Percentiles rank a stretch among this genome's conserved stretches.
Evolutionary conservation across 2,888 invertebrate genomes (phyloP).

Genomic region (Heptascelio sp.): DNA sequence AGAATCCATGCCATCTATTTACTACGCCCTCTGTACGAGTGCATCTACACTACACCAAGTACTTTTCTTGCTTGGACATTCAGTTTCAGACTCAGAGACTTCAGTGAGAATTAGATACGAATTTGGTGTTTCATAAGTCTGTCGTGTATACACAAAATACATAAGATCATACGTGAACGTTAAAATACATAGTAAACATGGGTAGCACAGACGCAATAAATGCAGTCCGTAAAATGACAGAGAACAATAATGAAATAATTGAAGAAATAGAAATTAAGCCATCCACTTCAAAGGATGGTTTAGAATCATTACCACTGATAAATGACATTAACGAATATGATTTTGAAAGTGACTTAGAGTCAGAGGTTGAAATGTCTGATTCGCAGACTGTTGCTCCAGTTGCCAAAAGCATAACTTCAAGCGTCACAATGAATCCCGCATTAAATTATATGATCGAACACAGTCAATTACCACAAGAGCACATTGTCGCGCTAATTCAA

Average conservation of each 20-base stretch:
- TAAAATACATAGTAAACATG: too few species aligned
- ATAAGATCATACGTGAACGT: too few species aligned
- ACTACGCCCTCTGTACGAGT: too few species aligned
- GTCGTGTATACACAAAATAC: too few species aligned
- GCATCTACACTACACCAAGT: too few species aligned
- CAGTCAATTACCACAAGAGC: slow-evolving; percentile 91
- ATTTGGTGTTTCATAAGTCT: too few species aligned
- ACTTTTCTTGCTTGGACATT: too few species aligned
- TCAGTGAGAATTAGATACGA: too few species aligned
- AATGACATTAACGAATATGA: slow-evolving; percentile 74
- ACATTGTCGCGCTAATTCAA: slow-evolving; percentile 86
- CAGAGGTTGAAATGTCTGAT: slow-evolving; percentile 73
- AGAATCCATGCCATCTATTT: too few species aligned
- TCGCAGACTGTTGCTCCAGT: slow-evolving; percentile 77
- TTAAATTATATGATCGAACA: slow-evolving; percentile 91
- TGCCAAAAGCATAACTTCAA: slow-evolving; percentile 75
- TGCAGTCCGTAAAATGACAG: slow-evolving; percentile 68
- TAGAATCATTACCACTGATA: slow-evolving; percentile 40
- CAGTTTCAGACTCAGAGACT: too few species aligned
- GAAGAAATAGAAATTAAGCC: slow-evolving; percentile 46
- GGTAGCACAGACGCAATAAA: slow-evolving; percentile 76
- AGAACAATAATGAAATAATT: slow-evolving; percentile 50
- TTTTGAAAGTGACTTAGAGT: slow-evolving; percentile 74
- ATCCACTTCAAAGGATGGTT: slow-evolving; percentile 52
- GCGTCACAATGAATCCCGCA: slow-evolving; percentile 49